phyloP scores from a whole-genome alignment of 2,888 invertebrate species.

The Chesias legatella region DNA sequence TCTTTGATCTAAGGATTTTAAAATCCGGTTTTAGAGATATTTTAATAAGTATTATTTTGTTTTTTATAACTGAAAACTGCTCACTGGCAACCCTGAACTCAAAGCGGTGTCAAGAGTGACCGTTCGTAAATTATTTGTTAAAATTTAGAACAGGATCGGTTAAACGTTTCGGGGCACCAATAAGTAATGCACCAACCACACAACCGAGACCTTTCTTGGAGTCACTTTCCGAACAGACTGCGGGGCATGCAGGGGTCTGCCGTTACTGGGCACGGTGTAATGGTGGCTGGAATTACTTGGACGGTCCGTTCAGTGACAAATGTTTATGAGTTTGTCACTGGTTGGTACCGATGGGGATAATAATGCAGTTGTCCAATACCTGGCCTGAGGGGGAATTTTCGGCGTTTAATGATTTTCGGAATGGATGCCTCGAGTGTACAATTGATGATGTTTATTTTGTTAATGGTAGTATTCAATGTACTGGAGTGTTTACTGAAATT shows the following conservation, averaged over 20 bases:
- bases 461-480: constrained; percentile 3
- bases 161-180: constrained; percentile 78
- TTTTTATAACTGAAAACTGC: too few relatives aligned
- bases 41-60: too few relatives aligned
- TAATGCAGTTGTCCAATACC: constrained; percentile 51
- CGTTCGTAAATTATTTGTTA: constrained; percentile 79
- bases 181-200: constrained; percentile 64
- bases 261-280: constrained; percentile 48
- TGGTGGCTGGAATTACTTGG: constrained; percentile 68
- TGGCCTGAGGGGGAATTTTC: constrained; percentile 52
- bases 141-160: constrained; percentile 77
- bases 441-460: constrained; percentile 31
- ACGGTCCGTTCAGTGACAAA: constrained; percentile 73
- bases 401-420: constrained; percentile 56
- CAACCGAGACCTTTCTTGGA: constrained; percentile 35
- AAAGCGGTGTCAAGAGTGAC: constrained; percentile 64
- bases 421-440: constrained; percentile 33
- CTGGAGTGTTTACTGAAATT: too few relatives aligned
- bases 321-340: constrained; percentile 80
- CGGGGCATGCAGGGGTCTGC: constrained; percentile 35
- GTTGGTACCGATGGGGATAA: constrained; percentile 48
- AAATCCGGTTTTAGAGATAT: too few relatives aligned
- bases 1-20: too few relatives aligned
- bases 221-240: constrained; percentile 14
- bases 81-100: constrained; percentile 47